phyloP scores from a whole-genome alignment of 1,140 invertebrate species.

The Oreohelix idahoensis region DNA sequence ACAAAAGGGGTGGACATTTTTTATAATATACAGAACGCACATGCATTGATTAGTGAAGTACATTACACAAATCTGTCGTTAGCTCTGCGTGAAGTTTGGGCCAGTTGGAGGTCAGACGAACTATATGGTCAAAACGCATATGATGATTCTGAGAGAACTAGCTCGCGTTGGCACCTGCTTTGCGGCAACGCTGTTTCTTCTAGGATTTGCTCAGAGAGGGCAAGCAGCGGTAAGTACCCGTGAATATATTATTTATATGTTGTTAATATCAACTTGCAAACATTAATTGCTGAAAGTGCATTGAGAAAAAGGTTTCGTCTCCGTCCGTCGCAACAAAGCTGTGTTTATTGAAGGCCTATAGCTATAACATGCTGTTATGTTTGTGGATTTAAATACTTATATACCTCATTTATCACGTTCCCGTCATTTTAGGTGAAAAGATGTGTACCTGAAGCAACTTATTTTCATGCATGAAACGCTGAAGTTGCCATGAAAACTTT shows the following conservation, averaged over 20 bases:
- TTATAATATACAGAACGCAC: background rate
- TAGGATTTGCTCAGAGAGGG: background rate
- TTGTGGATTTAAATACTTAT: too few species aligned
- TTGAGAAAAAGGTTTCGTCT: too few species aligned
- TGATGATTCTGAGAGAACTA: background rate
- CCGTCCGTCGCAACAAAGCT: too few species aligned
- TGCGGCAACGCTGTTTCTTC: background rate
- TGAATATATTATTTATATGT: background rate
- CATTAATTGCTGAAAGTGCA: too few species aligned
- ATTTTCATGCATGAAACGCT: too few species aligned
- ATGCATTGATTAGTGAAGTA: background rate
- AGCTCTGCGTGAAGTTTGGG: background rate
- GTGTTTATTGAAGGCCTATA: too few species aligned
- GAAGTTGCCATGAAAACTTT: too few species aligned
- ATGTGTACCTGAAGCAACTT: too few species aligned
- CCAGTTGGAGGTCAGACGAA: background rate
- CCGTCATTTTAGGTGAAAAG: too few species aligned
- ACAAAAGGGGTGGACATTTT: background rate
- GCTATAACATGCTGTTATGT: too few species aligned
- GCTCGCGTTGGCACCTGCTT: background rate
- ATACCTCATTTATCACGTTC: too few species aligned
- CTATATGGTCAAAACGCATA: background rate
- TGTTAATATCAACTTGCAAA: background rate
- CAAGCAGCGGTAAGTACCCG: background rate
- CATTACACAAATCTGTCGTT: background rate